Evolutionary conservation across 2,113 vertebrate species (phyloP), one percentile per base, ranked within the genome.

Genomic region (Apodemus speciosus): DNA sequence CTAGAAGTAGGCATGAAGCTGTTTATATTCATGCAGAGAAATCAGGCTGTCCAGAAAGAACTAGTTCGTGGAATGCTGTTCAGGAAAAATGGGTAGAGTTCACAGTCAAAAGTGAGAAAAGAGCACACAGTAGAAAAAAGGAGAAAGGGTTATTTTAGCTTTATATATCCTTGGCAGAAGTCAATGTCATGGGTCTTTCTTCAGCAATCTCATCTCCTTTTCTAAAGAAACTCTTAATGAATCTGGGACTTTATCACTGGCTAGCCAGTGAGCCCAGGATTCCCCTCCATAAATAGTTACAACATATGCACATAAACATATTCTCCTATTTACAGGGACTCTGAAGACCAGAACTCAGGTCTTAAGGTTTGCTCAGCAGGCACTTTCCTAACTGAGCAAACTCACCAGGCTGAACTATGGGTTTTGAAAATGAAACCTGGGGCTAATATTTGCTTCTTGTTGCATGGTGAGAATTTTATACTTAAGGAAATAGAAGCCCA

Each of bases 101-200:
- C 35, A 3, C 1, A 13, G 35, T 51, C 87, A 32, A 46, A 66
- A 0, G 64, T 27, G n/a, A 60, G 21, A 14, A 43, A 62, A 27
- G 25, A 25, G 23, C 49, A 68, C 3, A n/a, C 3, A 30, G 18
- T 0, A 0, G 3, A 32, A 62, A 25, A 11, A 16, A 32, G 38
- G 10, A 76, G 43, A 51, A 79, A n/a, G 6, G 3, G 75, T 53
- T 56, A n/a, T 23, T 79, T 56, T 79, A 66, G 23, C 76, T 6
- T 53, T 38, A 79, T 58, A 56, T 38, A 58, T 80, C 11, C n/a
- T n/a, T 23, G 35, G 21, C 32, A 79, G 32, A 56, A 23, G 32
- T n/a, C 35, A 35, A n/a, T n/a, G 32, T 53, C 16, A 10, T 21
- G 32, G n/a, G 76, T 53, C 76, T 30, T 51, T 1, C 23, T 75